A percentile compares a stretch with the other conserved stretches of the same genome.
Evolutionary conservation across 2,113 vertebrate genomes (phyloP).

Genomic region (Pogonocichla stellata): DNA sequence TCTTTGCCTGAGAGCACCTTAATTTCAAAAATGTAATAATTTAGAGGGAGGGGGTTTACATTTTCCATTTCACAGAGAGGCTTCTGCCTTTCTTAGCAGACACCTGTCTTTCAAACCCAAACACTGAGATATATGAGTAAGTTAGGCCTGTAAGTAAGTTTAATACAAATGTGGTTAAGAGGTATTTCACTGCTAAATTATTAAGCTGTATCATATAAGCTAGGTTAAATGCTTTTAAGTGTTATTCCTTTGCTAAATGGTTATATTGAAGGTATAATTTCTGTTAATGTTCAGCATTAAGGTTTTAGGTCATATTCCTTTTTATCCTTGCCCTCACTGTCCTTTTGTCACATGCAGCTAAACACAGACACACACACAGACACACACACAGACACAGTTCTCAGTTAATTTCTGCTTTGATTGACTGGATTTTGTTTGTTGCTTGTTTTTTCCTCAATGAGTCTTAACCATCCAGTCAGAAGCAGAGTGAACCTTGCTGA

Average conservation of each 20-base stretch:
- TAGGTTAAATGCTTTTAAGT: not conserved
- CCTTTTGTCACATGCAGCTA: not conserved
- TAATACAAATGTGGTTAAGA: too few species aligned
- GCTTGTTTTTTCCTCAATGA: not conserved
- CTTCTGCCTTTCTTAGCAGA: too few species aligned
- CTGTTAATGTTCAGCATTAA: not conserved
- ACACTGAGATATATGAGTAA: not conserved
- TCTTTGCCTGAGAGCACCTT: too few species aligned
- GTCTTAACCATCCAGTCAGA: not conserved
- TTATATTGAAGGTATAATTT: not conserved
- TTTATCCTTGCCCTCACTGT: not conserved
- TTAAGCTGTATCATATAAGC: not conserved
- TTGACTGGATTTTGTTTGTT: not conserved
- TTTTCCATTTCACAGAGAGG: too few species aligned
- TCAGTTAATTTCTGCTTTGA: not conserved
- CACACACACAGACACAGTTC: not conserved
- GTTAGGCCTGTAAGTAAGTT: not conserved
- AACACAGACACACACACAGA: not conserved
- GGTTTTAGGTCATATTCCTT: not conserved
- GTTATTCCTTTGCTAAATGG: not conserved
- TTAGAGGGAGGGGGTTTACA: too few species aligned
- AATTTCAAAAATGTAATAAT: too few species aligned
- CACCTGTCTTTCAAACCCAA: too few species aligned
- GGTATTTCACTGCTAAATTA: not conserved
- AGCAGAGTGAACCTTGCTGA: not conserved